Percentiles rank a stretch among this genome's conserved stretches.
Conservation (phyloP, 2,888 invertebrate genomes). For the Lasiommata megera region DNA sequence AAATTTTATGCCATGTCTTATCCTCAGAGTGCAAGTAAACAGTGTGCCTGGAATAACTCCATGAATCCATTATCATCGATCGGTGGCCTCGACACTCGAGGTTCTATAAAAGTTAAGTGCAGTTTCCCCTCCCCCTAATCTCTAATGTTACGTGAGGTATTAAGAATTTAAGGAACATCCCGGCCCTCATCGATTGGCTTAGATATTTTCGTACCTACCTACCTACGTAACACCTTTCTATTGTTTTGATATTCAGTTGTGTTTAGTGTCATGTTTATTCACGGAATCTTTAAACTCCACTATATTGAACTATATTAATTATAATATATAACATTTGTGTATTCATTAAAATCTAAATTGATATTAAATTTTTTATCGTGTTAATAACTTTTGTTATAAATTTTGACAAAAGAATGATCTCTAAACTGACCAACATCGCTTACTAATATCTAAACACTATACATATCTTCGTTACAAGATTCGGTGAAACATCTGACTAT, state of each 20-base stretch:
- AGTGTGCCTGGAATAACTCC: constrained; percentile 19
- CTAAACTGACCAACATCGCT: no score
- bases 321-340: no score
- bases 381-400: no score
- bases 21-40: constrained; percentile 19
- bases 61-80: constrained; percentile 53
- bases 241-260: constrained; percentile 33
- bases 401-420: no score
- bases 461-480: no score
- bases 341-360: no score
- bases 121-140: constrained; percentile 62
- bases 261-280: no score
- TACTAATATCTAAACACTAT: no score
- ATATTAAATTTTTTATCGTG: no score
- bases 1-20: constrained; percentile 6
- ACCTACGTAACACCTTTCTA: constrained; percentile 24
- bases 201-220: constrained; percentile 29
- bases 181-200: constrained; percentile 49
- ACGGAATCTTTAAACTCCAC: no score
- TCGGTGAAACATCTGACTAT: no score
- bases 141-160: constrained; percentile 79
- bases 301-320: no score
- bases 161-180: constrained; percentile 73
- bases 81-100: constrained; percentile 48
- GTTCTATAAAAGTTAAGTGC: constrained; percentile 74